Percentiles rank a stretch among this genome's conserved stretches.
phyloP scores from a whole-genome alignment of 2,113 vertebrate species.

The Bos taurus region ARS-UCD2.0 NC_037340.1:50662501-50663000 shows the following conservation, averaged over 20 bases:
- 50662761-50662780: background rate
- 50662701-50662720: background rate
- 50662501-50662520: background rate
- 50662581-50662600: background rate
- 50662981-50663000: background rate
- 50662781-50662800: background rate
- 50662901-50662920: background rate
- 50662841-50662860: background rate
- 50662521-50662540: background rate
- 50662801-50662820: background rate
- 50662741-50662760: background rate
- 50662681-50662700: background rate
- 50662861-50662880: background rate
- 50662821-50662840: background rate
- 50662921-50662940: accelerated
- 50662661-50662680: background rate
- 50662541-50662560: background rate
- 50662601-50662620: background rate
- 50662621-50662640: background rate
- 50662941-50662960: background rate
- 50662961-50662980: background rate
- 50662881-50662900: background rate
- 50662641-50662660: background rate
- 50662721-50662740: background rate
- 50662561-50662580: background rate